phyloP scores from a whole-genome alignment of 2,113 vertebrate species.

The Oryzias curvinotus region DNA sequence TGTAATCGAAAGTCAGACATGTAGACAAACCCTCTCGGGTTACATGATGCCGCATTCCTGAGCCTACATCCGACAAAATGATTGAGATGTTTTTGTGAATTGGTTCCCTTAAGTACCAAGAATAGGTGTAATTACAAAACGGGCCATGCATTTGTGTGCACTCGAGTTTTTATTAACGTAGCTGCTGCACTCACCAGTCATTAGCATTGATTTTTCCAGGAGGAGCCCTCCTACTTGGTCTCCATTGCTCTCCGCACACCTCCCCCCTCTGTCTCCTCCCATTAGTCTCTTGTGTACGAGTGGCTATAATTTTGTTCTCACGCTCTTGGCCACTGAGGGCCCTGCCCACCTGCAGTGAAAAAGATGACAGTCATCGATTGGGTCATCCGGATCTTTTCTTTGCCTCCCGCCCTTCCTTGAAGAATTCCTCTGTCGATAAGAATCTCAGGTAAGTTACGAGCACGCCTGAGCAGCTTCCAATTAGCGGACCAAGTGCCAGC shows the following conservation, averaged over 20 bases:
- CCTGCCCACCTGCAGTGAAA: constrained; percentile 50
- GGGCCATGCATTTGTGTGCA: constrained; percentile 27
- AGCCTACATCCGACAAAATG: constrained; percentile 7
- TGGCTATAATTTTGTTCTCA: constrained; percentile 58
- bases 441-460: constrained; percentile 64
- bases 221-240: constrained; percentile 37
- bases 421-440: constrained; percentile 59
- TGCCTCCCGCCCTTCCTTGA: constrained; percentile 6
- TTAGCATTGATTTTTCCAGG: constrained; percentile 63
- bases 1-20: constrained; percentile 68
- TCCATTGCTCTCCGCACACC: constrained; percentile 21
- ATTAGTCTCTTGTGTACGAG: constrained; percentile 46
- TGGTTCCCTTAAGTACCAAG: not conserved
- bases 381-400: constrained; percentile 36
- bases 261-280: not conserved
- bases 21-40: constrained; percentile 19
- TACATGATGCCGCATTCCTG: not conserved
- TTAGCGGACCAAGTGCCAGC: constrained; percentile 41
- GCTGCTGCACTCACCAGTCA: constrained; percentile 49
- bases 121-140: constrained; percentile 42
- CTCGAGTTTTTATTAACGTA: constrained; percentile 18
- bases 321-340: constrained; percentile 42
- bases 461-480: constrained; percentile 38
- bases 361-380: constrained; percentile 64
- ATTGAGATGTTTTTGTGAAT: constrained; percentile 11